A percentile compares a stretch with the other conserved stretches of the same genome.
Conservation (phyloP, 1,140 invertebrate species). For the Orchesella cincta region DNA sequence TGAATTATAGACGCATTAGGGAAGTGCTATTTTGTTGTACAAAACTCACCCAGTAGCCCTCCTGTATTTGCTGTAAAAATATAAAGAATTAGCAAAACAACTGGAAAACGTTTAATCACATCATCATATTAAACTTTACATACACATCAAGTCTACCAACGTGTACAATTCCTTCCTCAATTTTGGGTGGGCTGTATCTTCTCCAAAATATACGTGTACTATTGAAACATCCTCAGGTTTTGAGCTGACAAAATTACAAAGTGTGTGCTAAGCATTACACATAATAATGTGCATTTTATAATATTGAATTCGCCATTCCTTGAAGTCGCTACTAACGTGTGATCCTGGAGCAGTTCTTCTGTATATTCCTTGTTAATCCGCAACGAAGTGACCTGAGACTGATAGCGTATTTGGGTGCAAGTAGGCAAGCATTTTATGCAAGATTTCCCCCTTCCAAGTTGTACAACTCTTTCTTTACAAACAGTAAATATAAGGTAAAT, state of each 20-base stretch:
- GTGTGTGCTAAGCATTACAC: neutral
- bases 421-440: neutral
- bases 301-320: neutral
- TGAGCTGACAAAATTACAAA: neutral
- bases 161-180: neutral
- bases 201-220: slow-evolving; percentile 2
- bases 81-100: neutral
- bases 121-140: neutral
- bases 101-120: neutral
- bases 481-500: neutral
- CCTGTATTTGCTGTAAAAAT: neutral
- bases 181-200: neutral
- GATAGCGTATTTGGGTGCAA: neutral
- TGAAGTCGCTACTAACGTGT: too few relatives aligned
- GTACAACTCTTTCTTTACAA: neutral
- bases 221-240: neutral
- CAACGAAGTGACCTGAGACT: neutral
- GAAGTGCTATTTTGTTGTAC: too few relatives aligned
- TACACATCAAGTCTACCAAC: neutral
- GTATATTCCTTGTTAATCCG: neutral
- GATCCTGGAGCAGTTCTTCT: neutral
- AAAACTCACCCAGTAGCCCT: too few relatives aligned
- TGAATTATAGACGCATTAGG: too few relatives aligned
- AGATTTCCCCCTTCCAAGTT: too few relatives aligned
- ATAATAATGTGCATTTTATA: neutral